Base-by-base conservation (phyloP, 2,888 invertebrate genomes). In the Andrena camellia region DNA sequence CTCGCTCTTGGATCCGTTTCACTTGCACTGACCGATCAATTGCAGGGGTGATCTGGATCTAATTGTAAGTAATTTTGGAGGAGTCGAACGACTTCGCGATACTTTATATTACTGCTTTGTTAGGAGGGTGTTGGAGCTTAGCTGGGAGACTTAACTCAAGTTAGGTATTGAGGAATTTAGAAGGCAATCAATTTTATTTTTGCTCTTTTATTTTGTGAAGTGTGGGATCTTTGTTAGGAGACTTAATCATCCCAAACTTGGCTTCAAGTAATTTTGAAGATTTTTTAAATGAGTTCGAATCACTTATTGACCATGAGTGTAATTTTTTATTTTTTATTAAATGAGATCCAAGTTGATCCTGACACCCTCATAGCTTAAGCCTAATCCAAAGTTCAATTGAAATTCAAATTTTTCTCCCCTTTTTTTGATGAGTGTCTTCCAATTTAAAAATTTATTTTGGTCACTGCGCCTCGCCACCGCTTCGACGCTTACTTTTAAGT, bases 1-100 rank as follows among this genome's bases (percentile, higher is more conserved):
- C 62, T 66, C 66, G 59, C 6, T 50, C 20, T 60, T 10, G 10
- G 42, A 42, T 48, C n/a, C 60, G 66, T 77, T 71, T 78, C 48
- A 35, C 26, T 31, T 52, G 42, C 31, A 20, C n/a, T n/a, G 52
- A 31, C 70, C 64, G 54, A 77, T 66, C 64, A 66, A 48, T 48
- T 52, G 17, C 2, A 13, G 7, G 8, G n/a, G 6, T 31, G 35
- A 26, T 60, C 60, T 26, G 59, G 35, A 26, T 68, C 60, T 33
- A 10, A 48, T 62, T 13, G 23, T 29, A 50, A 60, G 6, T 33
- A 6, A 59, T 20, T 62, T 35, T 33, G 23, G 26, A 23, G 10
- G 23, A 26, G 8, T 57, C 54, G 20, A 54, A 54, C 8, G 2
- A 10, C 10, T 23, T 57, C 23, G 54, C 23, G 23, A 57, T 57